Evolutionary conservation across 2,797 vertebrate species (phyloP), one percentile per base, ranked within the genome.

Genomic region (Nyctibius grandis): DNA sequence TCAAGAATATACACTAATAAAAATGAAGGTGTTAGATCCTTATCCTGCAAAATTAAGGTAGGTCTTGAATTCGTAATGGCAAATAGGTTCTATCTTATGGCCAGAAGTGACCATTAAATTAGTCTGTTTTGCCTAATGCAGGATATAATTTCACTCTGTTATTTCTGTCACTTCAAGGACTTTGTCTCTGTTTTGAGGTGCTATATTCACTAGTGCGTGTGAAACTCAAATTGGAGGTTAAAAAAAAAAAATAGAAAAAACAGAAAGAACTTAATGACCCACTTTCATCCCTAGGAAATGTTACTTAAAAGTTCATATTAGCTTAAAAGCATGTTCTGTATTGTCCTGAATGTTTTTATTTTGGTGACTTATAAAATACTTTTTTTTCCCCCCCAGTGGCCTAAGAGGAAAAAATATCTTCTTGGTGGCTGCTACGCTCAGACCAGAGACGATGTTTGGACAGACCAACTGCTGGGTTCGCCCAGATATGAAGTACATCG

Each of bases 361-460:
- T 67, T 77, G 34, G 6, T 63, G 29, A 85, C 75, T 57, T 53
- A 34, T 0, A 18, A 38, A 50, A 14, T 26, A 13, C 7, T 48
- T 65, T 81, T 51, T 63, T 82, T 54, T 56, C 9, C 38, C n/a
- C 25, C 47, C 61, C 94, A 99, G 99, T 77, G 98, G 98, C 76
- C 97, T 99, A 92, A 99, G 99, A 97, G 99, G 98, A 28, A 99
- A 98, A 97, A 99, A 98, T 93, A 98, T 99, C 94, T 99, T 98
- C 97, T 96, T 99, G 96, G 99, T 99, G 90, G 99, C 99, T 48
- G 99, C 99, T 73, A 99, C 99, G 5, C 98, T 99, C 31, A 98
- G 99, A 95, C 99, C 99, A 26, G 99, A 99, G 97, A 99, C 99
- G 90, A 99, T 99, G 99, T 99, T 99, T 85, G 99, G 99, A 26